A percentile compares a stretch with the other conserved stretches of the same genome.
These are phyloP conservation scores for Propithecus coquereli DNA, from an alignment of 2,113 vertebrate species.

Conservation along the genomic window DNA sequence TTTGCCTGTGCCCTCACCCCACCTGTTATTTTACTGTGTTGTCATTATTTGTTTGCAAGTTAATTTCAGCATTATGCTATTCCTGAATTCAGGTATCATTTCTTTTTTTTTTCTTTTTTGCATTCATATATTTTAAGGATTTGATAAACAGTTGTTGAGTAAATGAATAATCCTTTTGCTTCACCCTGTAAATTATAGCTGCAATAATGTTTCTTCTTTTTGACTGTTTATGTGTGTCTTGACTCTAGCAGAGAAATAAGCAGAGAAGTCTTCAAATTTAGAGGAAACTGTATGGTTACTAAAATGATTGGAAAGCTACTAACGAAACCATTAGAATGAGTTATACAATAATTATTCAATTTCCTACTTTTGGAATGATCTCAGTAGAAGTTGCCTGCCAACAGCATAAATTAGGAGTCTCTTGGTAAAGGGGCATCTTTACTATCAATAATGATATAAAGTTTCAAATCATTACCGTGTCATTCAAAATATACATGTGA, in stretches of 20 bases:
- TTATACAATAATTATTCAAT: conserved; percentile 27
- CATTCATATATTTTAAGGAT: not conserved
- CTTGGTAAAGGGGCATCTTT: not conserved
- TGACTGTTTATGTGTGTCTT: not conserved
- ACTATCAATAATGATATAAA: not conserved
- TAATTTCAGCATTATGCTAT: not conserved
- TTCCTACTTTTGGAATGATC: not conserved
- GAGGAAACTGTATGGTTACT: not conserved
- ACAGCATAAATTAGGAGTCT: conserved; percentile 10
- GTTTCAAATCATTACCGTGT: conserved; percentile 21
- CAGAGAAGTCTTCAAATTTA: not conserved
- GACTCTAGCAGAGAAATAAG: not conserved
- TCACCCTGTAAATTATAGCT: not conserved
- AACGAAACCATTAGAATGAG: conserved; percentile 22
- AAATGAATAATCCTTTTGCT: not conserved
- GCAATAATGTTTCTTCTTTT: not conserved
- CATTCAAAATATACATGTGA: not conserved
- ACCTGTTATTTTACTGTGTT: not conserved
- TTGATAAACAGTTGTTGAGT: not conserved
- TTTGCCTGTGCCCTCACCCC: not conserved
- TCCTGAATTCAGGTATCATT: not conserved
- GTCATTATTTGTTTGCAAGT: not conserved
- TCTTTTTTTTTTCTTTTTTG: not conserved
- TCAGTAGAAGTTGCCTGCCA: not conserved
- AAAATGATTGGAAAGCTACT: conserved; percentile 1